Conservation (phyloP, 2,113 vertebrate genomes). For the Neofelis nebulosa region DNA sequence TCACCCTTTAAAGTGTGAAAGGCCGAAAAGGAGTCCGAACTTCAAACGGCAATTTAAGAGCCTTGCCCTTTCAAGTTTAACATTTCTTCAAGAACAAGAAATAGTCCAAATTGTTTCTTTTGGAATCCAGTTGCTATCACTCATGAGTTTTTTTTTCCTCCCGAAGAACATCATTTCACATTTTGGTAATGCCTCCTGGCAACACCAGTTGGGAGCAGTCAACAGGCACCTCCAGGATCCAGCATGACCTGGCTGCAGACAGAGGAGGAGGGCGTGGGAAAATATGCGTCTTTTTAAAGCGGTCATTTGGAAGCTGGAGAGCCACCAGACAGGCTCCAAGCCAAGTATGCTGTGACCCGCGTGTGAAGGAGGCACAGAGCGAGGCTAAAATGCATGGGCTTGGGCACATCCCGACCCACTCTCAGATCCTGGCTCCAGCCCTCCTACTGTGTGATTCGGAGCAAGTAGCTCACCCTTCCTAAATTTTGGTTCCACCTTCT, state of each 20-base stretch:
- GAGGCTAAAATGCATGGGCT: background rate
- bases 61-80: conserved; percentile 64
- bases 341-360: background rate
- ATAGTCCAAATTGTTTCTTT: conserved; percentile 63
- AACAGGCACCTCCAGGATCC: conserved; percentile 77
- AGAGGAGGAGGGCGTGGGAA: conserved; percentile 81
- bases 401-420: background rate
- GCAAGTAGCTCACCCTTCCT: background rate
- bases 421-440: background rate
- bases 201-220: conserved; percentile 67
- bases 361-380: background rate
- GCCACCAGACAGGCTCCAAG: background rate
- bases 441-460: background rate
- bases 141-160: conserved; percentile 54
- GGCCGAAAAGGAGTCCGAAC: conserved; percentile 25
- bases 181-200: conserved; percentile 67
- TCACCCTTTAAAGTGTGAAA: conserved; percentile 26
- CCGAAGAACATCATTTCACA: conserved; percentile 63
- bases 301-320: background rate
- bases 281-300: conserved; percentile 65
- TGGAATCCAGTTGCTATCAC: conserved; percentile 68
- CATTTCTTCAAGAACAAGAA: conserved; percentile 63
- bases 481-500: background rate
- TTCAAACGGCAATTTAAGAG: conserved; percentile 44
- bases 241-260: conserved; percentile 73